Evolutionary conservation across 53 echinoderm and acorn worm genomes (phyloP), one percentile per base, ranked within the genome.

Genomic region (Crossaster papposus): DNA sequence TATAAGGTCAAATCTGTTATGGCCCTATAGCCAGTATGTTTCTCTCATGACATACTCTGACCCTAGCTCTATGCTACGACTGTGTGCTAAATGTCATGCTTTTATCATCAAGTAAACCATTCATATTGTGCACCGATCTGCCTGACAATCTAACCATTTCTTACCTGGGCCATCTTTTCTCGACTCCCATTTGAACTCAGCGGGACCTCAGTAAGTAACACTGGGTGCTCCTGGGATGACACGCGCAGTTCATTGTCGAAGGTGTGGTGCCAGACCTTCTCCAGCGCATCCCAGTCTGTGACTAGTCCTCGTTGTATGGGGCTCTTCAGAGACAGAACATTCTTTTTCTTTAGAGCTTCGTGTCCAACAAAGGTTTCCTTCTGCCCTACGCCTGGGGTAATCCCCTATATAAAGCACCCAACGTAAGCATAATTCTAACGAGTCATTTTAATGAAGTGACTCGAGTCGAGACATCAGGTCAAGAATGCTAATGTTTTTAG

Each of bases 131-230:
- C n/a, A n/a, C n/a, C n/a, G n/a, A n/a, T n/a, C n/a, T n/a, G n/a
- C n/a, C 17, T 20, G 17, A 17, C 62, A 14, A 62, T 62, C n/a
- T 2, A n/a, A 74, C 75, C 4, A 32, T 18, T 30, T 80, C 54
- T 4, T 86, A 93, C 93, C 83, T 93, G 93, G 15, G 93, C 89
- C 93, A 93, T 93, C 89, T 93, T 93, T 91, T 93, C 93, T 55
- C 80, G 52, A 20, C 35, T 52, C 14, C 3, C 28, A 14, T 93
- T 93, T 72, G 93, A 88, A 85, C 89, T 93, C 51, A 80, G 58
- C 30, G 80, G 80, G 11, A 51, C 29, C 35, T 80, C 80, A 1
- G 80, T 80, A 13, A 80, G 58, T 55, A 80, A 23, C 30, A 55
- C 58, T 33, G 75, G 75, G 34, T 74, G 35, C 1, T 74, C 75